These are phyloP conservation scores for Sebastes iracundus DNA, from an alignment of 2,797 vertebrate species.

Conservation along the genomic window DNA sequence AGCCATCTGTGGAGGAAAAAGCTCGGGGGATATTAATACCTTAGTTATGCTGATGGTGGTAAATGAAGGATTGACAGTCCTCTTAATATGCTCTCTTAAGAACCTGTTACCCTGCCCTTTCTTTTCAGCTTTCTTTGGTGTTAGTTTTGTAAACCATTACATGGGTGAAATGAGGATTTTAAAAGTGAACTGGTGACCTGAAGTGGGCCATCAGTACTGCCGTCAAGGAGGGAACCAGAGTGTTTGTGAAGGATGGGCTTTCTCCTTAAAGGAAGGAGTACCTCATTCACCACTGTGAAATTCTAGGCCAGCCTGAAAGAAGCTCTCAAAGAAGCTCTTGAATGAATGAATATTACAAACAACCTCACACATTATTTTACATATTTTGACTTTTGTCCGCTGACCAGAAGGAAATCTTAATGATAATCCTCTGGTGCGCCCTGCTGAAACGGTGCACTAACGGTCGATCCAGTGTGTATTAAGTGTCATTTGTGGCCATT, in stretches of 20 bases:
- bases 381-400: not conserved
- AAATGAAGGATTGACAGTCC: not conserved
- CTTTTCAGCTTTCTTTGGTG: not conserved
- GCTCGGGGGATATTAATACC: not conserved
- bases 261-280: not conserved
- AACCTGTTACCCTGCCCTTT: not conserved
- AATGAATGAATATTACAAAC: not conserved
- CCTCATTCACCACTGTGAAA: not conserved
- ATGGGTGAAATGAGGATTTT: not conserved
- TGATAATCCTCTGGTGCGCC: not conserved
- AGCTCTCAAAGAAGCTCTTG: not conserved
- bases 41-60: not conserved
- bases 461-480: conserved; percentile 20
- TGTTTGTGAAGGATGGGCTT: not conserved
- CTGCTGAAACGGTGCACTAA: not conserved
- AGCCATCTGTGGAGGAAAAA: conserved; percentile 5
- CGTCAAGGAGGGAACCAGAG: not conserved
- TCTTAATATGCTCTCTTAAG: not conserved
- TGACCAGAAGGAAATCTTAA: not conserved
- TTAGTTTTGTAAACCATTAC: not conserved
- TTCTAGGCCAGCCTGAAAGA: not conserved
- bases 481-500: conserved; percentile 41
- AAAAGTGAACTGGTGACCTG: conserved; percentile 4
- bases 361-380: not conserved
- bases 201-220: not conserved